Evolutionary conservation across 1,140 invertebrate species (phyloP).

Genomic region (Mycetomoellerius zeteki): DNA sequence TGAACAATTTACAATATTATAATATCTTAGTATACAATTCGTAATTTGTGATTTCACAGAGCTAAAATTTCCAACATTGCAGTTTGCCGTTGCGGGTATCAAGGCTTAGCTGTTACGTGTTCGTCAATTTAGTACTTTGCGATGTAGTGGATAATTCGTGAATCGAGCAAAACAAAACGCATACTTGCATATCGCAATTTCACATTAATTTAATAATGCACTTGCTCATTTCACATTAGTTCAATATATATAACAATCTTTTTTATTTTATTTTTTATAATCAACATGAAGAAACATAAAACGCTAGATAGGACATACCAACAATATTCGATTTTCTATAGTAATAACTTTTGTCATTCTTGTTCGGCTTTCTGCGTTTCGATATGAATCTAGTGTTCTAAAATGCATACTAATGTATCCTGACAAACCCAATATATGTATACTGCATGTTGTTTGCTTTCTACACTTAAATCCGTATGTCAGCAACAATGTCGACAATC

Average conservation of each 20-base stretch:
- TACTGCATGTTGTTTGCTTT: neutral
- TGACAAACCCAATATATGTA: neutral
- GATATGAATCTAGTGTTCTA: neutral
- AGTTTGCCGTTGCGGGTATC: conserved; percentile 20
- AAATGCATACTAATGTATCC: neutral
- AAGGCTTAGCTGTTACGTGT: neutral
- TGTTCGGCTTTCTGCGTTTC: neutral
- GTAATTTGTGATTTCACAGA: conserved; percentile 40
- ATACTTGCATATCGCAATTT: conserved; percentile 7
- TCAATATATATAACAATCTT: neutral
- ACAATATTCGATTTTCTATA: neutral
- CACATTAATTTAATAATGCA: neutral
- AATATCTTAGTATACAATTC: conserved; percentile 25
- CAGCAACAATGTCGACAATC: conserved; percentile 47
- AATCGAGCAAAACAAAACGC: conserved; percentile 2
- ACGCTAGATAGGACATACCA: neutral
- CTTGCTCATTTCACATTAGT: neutral
- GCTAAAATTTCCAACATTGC: conserved; percentile 35
- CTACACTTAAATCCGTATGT: conserved; percentile 4
- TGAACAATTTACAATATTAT: conserved; percentile 35
- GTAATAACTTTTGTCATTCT: neutral
- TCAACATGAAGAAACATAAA: neutral
- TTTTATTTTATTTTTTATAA: neutral
- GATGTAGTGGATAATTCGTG: neutral
- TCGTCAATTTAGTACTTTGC: conserved; percentile 32